phyloP scores from a whole-genome alignment of 2,888 invertebrate genomes.

The Xylophagus ater region DNA sequence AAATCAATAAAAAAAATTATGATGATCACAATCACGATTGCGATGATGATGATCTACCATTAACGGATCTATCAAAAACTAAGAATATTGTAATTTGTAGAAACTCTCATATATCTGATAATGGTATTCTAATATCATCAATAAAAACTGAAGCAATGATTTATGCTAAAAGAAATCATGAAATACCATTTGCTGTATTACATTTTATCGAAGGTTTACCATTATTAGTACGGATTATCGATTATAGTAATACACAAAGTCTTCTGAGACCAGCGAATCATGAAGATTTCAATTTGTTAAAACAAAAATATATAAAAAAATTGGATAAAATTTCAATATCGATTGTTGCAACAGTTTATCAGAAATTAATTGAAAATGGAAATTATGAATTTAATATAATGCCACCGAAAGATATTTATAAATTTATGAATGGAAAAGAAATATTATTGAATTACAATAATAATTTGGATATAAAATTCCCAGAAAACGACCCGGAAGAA shows the following conservation, averaged over 20 bases:
- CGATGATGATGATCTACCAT: too few relatives aligned
- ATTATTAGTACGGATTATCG: conserved; percentile 55
- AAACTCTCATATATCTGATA: conserved; percentile 13
- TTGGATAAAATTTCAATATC: conserved; percentile 9
- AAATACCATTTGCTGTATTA: conserved; percentile 59
- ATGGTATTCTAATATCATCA: conserved; percentile 20
- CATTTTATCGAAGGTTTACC: conserved; percentile 56
- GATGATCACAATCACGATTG: too few relatives aligned
- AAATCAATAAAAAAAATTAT: too few relatives aligned
- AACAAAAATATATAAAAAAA: conserved; percentile 2
- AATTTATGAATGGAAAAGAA: conserved; percentile 10
- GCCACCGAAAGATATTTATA: conserved; percentile 16
- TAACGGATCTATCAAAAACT: background rate
- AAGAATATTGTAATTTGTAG: background rate
- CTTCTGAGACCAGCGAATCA: conserved; percentile 9
- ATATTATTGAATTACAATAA: too few relatives aligned
- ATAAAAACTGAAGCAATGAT: conserved; percentile 41
- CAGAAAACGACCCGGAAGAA: too few relatives aligned
- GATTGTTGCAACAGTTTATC: conserved; percentile 17
- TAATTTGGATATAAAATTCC: too few relatives aligned
- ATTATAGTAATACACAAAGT: conserved; percentile 23
- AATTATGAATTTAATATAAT: conserved; percentile 12
- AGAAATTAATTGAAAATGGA: conserved; percentile 13
- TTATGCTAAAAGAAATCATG: conserved; percentile 49
- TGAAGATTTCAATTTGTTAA: conserved; percentile 12